Base-by-base conservation (phyloP, 2,888 invertebrate genomes). In the Parelbella ahira region DNA sequence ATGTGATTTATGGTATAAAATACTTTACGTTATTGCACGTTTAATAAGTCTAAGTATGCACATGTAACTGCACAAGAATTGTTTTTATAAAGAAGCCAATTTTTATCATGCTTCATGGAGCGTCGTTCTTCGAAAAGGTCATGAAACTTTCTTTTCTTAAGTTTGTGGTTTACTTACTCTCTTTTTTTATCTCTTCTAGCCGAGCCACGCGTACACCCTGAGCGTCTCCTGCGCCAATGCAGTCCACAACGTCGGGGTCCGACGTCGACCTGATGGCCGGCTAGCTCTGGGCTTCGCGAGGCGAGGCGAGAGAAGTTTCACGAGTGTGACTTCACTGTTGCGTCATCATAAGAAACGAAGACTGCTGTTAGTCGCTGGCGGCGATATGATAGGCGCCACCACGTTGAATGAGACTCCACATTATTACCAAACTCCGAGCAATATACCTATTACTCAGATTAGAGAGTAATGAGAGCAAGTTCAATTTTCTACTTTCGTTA, bases 171-270 rank as follows among this genome's bases (percentile, higher is more conserved):
- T n/a, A n/a, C n/a, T n/a, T n/a, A n/a, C n/a, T n/a, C n/a, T n/a
- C n/a, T n/a, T n/a, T n/a, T n/a, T n/a, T n/a, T n/a, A n/a, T n/a
- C n/a, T 20, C 8, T 61, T 58, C 0, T 75, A 88, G 87, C 56
- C 77, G 2, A 75, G 70, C 53, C 88, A 88, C 58, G 82, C 79
- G 0, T 90, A 89, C 56, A 90, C 90, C 0, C 61, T 91, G 20
- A 89, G 88, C 13, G 81, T 91, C 5, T 69, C 88, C 0, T 90
- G 90, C 53, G 67, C 86, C 19, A 68, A 65, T 32, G 73, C 78
- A 29, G 87, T 90, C 11, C 90, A 89, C 67, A 90, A 91, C 62
- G 83, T 91, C 10, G 88, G 89, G 15, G 83, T 90, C n/a, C 67
- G 89, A 0, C 74, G 89, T 4, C 74, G 89, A 3, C 60, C 77